Base-by-base conservation (phyloP, 2,888 invertebrate genomes). In the Eilema depressum region DNA sequence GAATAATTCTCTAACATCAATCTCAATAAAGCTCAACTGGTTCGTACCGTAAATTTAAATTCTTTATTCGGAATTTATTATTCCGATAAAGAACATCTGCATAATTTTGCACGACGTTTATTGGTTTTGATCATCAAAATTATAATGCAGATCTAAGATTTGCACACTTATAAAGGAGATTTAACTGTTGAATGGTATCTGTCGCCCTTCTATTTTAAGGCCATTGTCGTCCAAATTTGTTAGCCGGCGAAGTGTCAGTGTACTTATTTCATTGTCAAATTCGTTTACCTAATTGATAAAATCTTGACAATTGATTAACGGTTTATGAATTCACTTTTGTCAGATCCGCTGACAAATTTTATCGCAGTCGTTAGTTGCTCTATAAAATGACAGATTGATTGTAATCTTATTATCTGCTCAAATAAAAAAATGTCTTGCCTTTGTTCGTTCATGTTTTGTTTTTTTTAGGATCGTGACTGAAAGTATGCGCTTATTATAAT, bases 301-400 rank as follows among this genome's bases (percentile, higher is more conserved):
- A 83, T 83, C 83, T 83, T 84, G 83, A 83, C 83, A 83, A 83
- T 84, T 84, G 83, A 83, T 83, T 77, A 78, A 84, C 77, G 78
- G 68, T 64, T 75, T 74, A 74, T 73, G 69, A 73, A 74, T 76
- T 72, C 23, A 79, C 76, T 75, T 83, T 82, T 80, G 83, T 81
- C 77, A 78, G 81, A 73, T n/a, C 66, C 71, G 84, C 83, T 85
- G 86, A 85, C 86, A 84, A 79, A 77, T 83, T 76, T 75, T 78
- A 71, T 79, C 73, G 75, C 74, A 71, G 63, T 75, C 71, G 75
- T 75, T 77, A 70, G 69, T 77, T 76, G 71, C 73, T 75, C 71
- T 75, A 69, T 79, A 70, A 76, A 74, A 75, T 78, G 79, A 80
- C 79, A 76, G 64, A 69, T 61, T 67, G 83, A 85, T 83, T 72